phyloP scores from a whole-genome alignment of 2,113 vertebrate species.

The Riparia riparia region DNA sequence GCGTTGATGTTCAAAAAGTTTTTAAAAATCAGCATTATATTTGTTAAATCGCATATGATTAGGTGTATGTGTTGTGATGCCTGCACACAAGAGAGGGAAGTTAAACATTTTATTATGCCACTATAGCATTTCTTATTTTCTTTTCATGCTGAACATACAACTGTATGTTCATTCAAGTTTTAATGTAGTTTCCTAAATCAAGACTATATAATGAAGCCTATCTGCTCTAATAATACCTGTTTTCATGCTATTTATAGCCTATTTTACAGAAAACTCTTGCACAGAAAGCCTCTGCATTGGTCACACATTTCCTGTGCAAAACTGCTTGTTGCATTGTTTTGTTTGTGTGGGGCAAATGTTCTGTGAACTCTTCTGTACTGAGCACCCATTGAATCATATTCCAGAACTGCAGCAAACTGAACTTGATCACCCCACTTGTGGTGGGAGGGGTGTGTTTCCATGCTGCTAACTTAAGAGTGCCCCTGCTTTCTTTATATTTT shows the following conservation, averaged over 20 bases:
- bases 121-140: background rate
- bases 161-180: background rate
- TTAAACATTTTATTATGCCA: background rate
- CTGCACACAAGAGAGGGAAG: background rate
- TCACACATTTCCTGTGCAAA: background rate
- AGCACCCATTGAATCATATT: background rate
- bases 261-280: background rate
- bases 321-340: background rate
- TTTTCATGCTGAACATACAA: background rate
- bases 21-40: background rate
- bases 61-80: background rate
- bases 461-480: background rate
- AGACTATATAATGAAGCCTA: background rate
- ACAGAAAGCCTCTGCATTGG: background rate
- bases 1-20: background rate
- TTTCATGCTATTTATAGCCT: background rate
- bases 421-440: background rate
- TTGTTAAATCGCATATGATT: background rate
- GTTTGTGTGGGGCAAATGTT: background rate
- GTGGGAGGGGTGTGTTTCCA: rapidly evolving
- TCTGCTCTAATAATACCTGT: background rate
- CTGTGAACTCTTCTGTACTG: background rate
- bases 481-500: background rate
- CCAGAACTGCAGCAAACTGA: background rate
- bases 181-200: background rate